phyloP scores from a whole-genome alignment of 2,888 invertebrate species.

The Rapana venosa region DNA sequence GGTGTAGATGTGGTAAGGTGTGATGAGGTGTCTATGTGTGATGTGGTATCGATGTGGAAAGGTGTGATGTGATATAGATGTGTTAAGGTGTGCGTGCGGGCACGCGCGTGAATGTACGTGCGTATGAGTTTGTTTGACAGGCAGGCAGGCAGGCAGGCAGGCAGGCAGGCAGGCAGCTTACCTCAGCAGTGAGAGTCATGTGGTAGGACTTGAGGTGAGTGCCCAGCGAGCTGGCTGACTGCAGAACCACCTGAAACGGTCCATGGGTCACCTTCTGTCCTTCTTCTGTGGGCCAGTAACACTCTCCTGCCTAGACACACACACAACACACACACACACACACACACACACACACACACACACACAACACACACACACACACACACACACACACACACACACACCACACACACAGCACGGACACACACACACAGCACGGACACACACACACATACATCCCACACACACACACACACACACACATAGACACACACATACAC shows the following conservation, averaged over 20 bases:
- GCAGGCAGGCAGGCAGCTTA: neutral
- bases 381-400: neutral
- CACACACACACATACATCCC: no score
- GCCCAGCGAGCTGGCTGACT: neutral
- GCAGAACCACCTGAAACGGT: neutral
- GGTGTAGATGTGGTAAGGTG: no score
- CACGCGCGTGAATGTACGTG: neutral
- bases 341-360: conserved; percentile 24
- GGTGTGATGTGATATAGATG: no score
- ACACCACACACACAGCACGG: neutral
- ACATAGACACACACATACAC: neutral
- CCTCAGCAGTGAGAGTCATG: neutral
- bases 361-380: neutral
- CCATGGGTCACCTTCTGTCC: neutral
- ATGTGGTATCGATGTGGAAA: no score
- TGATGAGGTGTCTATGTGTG: no score
- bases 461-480: neutral
- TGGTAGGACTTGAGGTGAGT: neutral
- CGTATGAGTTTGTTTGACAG: neutral
- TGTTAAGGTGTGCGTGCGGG: neutral
- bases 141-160: no score
- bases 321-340: conserved; percentile 7
- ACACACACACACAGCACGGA: neutral
- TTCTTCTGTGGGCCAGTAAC: neutral
- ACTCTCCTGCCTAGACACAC: neutral